Base-by-base conservation (phyloP, 2,797 vertebrate species). In the Neoniphon sammara region DNA sequence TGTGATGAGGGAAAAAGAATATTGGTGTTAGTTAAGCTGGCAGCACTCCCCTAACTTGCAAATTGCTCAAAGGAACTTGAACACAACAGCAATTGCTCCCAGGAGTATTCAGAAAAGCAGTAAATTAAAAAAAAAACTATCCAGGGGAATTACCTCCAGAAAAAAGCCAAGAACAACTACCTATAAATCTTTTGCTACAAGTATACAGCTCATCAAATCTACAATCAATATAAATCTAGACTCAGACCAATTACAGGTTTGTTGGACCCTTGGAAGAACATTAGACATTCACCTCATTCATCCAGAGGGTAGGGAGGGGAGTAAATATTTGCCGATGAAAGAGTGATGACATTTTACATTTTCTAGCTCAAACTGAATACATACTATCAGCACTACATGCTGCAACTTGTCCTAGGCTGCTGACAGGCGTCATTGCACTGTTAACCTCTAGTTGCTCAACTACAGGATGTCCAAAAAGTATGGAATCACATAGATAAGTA, bases 271-370 rank as follows among this genome's bases (percentile, higher is more conserved):
- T 39, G 14, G 50, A 46, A 34, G 53, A 27, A 31, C 11, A 64
- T 64, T 34, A 65, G 53, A 67, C 25, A 39, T 61, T 67, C 42
- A 3, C 15, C 54, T 44, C 31, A 52, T 69, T 65, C 34, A 83
- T 30, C 18, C 31, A 69, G 25, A 80, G 49, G 56, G 18, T 36
- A 36, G 36, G 12, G 36, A 27, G 59, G 46, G 39, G 12, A 64
- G 50, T 66, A 78, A 89, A 85, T 84, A 86, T 81, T 86, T 86
- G 53, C 47, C 75, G 50, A 18, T 30, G 56, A 80, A 66, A 66
- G 31, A 70, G 31, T 17, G 36, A 47, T 34, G 57, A 56, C 63
- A 27, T 66, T 50, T 81, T 15, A 44, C 66, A 78, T 87, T 70
- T 78, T 83, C 52, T 77, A 57, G 57, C 50, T 52, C 34, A 21